Evolutionary conservation across 2,113 vertebrate genomes (phyloP), one percentile per base, ranked within the genome.

Genomic region (Heliornis fulica): DNA sequence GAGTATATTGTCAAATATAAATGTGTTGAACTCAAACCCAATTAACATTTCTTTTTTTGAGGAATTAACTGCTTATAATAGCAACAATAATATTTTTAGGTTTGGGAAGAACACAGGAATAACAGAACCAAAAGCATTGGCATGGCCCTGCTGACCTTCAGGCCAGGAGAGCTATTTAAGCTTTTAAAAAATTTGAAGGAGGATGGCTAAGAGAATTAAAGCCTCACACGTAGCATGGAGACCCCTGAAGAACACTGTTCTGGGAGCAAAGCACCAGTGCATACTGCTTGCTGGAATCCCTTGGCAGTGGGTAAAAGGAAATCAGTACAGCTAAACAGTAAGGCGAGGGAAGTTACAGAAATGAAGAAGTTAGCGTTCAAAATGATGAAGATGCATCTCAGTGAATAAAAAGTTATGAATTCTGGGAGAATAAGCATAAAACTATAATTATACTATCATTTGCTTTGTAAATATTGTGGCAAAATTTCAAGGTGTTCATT

Each of bases 401-500:
- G 25, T 41, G 56, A 87, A 70, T n/a, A 82, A 81, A 50, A 92
- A 50, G 26, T 40, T 40, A 45, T 19, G 83, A 72, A 65, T 92
- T 64, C 53, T 61, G 45, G 57, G 63, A 79, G 31, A 85, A 71
- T 64, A 95, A 87, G 79, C 11, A 68, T 71, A 85, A 72, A 87
- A 36, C 29, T 61, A 2, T 85, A 87, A 82, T 77, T 77, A 83
- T 43, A 40, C 20, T 50, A 43, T 41, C 11, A 79, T 61, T 91
- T 93, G 28, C 13, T 91, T 94, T 80, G 78, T 45, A 89, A 91
- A 85, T 15, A 5, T 34, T 50, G 26, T 53, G 50, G 77, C 29
- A 79, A 90, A 93, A 61, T 83, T 72, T 89, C 54, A 96, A 94
- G 81, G 65, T 87, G 38, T 32, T 87, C 7, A 31, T 87, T 87